phyloP scores from a whole-genome alignment of 2,888 invertebrate species.

The Bellardia bayeri region DNA sequence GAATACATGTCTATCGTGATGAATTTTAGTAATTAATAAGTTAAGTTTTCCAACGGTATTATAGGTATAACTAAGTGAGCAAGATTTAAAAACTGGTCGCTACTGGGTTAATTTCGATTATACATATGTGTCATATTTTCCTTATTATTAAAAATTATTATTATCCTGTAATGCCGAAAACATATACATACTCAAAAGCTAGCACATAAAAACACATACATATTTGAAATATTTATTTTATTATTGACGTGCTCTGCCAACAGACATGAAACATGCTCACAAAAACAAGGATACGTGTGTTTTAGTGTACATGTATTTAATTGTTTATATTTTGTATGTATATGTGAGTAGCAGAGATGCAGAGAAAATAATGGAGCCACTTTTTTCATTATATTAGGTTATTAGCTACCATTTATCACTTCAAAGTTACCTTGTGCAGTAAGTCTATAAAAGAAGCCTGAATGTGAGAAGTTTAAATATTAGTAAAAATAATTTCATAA shows the following conservation, averaged over 20 bases:
- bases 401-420: too few relatives aligned
- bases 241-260: not conserved
- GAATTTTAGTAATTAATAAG: too few relatives aligned
- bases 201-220: not conserved
- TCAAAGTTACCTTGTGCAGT: too few relatives aligned
- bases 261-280: not conserved
- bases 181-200: not conserved
- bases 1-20: too few relatives aligned
- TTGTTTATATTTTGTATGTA: not conserved
- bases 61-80: too few relatives aligned
- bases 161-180: constrained; percentile 21
- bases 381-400: too few relatives aligned
- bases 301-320: not conserved
- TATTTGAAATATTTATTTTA: constrained; percentile 38
- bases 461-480: too few relatives aligned
- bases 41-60: too few relatives aligned
- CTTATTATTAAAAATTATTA: constrained; percentile 17
- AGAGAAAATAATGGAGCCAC: too few relatives aligned
- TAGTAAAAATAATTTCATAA: too few relatives aligned
- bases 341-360: too few relatives aligned
- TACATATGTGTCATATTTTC: not conserved
- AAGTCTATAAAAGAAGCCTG: too few relatives aligned
- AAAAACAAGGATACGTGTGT: not conserved
- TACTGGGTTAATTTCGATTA: constrained; percentile 8
- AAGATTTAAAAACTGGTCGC: not conserved